A percentile compares a stretch with the other conserved stretches of the same genome.
These are phyloP conservation scores for Heterodera filipjevi DNA, from an alignment of 2,888 invertebrate genomes.

Conservation along the genomic window DNA sequence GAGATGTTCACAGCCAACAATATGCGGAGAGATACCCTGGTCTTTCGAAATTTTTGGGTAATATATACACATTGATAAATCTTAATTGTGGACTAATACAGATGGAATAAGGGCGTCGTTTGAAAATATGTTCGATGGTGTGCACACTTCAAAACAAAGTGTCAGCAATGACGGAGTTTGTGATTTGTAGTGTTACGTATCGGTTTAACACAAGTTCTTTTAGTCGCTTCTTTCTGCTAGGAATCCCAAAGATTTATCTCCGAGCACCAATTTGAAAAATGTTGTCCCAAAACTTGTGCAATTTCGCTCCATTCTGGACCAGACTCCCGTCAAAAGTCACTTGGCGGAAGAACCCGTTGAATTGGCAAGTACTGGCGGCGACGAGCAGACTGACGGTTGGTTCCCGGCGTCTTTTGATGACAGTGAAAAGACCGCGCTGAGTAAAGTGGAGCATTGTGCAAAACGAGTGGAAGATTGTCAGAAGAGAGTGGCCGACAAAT, in stretches of 20 bases:
- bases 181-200: neutral
- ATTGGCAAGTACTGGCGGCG: neutral
- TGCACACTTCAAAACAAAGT: slow-evolving; percentile 29
- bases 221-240: neutral
- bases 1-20: neutral
- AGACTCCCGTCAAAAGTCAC: neutral
- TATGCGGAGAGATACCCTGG: slow-evolving; percentile 36
- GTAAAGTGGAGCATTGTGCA: neutral
- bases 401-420: neutral
- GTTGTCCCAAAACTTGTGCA: neutral
- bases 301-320: slow-evolving; percentile 12
- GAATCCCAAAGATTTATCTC: neutral
- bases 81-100: no score
- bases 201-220: neutral
- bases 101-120: slow-evolving; percentile 38
- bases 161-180: neutral
- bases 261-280: neutral
- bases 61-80: slow-evolving; percentile 19
- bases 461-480: neutral
- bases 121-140: slow-evolving; percentile 41
- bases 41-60: slow-evolving; percentile 43
- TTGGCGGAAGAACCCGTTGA: neutral
- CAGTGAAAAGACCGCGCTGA: neutral
- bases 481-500: slow-evolving; percentile 16
- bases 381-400: neutral